Conservation (phyloP, 2,797 vertebrate species). For the Siniperca scherzeri region DNA sequence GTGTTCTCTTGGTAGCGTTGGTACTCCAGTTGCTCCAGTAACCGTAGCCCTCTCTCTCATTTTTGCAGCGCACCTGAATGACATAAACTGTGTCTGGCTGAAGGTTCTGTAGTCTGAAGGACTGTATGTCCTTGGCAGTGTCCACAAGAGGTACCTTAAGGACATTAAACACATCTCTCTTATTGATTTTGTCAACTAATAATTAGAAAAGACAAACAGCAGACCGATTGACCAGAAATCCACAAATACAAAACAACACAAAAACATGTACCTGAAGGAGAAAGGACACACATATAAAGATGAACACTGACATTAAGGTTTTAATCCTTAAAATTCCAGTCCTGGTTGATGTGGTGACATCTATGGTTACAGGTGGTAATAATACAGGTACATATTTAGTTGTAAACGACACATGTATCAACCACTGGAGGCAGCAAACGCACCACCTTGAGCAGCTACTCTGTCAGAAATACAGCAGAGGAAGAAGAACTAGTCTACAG, state of each 20-base stretch:
- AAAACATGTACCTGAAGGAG: neutral
- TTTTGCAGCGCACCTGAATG: conserved; percentile 89
- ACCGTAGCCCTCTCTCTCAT: conserved; percentile 25
- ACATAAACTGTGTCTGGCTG: conserved; percentile 87
- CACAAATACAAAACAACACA: neutral
- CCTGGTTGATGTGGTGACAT: neutral
- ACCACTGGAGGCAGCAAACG: too few relatives aligned
- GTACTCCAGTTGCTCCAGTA: conserved; percentile 95
- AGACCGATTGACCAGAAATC: neutral
- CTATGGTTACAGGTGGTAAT: neutral
- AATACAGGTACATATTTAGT: neutral
- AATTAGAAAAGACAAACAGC: neutral
- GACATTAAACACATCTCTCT: neutral
- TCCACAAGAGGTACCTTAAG: conserved; percentile 87
- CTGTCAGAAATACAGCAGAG: too few relatives aligned
- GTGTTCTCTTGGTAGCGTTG: conserved; percentile 82
- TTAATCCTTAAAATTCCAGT: neutral
- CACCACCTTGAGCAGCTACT: neutral
- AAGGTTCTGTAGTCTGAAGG: conserved; percentile 91
- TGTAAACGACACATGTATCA: neutral
- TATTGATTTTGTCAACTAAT: neutral
- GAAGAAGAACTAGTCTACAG: too few relatives aligned
- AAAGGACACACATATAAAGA: neutral
- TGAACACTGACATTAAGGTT: neutral
- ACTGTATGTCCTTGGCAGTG: conserved; percentile 76